phyloP scores from a whole-genome alignment of 2,113 vertebrate species.

The Daphoenositta chrysoptera region DNA sequence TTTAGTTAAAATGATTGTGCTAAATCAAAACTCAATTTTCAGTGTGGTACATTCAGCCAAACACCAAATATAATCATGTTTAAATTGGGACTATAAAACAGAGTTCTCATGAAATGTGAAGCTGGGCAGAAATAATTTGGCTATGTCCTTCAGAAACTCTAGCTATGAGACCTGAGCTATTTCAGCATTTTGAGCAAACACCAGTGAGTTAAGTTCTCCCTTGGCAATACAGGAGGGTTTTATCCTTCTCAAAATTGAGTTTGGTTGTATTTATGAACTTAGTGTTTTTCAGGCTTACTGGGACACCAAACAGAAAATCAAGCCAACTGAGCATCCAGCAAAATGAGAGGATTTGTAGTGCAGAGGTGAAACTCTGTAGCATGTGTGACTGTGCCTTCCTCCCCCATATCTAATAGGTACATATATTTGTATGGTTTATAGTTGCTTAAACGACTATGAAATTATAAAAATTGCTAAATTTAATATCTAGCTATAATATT shows the following conservation, averaged over 20 bases:
- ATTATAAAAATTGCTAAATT: neutral
- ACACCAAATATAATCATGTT: neutral
- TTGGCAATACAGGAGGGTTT: neutral
- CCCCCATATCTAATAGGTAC: neutral
- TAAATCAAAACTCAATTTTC: conserved; percentile 42
- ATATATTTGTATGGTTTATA: neutral
- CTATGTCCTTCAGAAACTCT: neutral
- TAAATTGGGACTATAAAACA: conserved; percentile 6
- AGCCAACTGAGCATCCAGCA: neutral
- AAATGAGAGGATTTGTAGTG: neutral
- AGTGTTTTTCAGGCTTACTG: neutral
- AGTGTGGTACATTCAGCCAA: conserved; percentile 1
- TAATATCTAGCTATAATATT: neutral
- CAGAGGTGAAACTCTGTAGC: neutral
- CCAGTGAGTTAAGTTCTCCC: neutral
- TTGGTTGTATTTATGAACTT: neutral
- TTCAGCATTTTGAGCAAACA: neutral
- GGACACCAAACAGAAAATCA: neutral
- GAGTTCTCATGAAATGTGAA: conserved; percentile 1
- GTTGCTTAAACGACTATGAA: neutral
- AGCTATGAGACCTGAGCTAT: neutral
- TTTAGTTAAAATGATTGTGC: conserved; percentile 25
- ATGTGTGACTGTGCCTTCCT: neutral
- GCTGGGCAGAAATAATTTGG: conserved; percentile 13
- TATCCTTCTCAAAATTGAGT: neutral